Base-by-base conservation (phyloP, 2,797 vertebrate species). In the Tadarida brasiliensis region DNA sequence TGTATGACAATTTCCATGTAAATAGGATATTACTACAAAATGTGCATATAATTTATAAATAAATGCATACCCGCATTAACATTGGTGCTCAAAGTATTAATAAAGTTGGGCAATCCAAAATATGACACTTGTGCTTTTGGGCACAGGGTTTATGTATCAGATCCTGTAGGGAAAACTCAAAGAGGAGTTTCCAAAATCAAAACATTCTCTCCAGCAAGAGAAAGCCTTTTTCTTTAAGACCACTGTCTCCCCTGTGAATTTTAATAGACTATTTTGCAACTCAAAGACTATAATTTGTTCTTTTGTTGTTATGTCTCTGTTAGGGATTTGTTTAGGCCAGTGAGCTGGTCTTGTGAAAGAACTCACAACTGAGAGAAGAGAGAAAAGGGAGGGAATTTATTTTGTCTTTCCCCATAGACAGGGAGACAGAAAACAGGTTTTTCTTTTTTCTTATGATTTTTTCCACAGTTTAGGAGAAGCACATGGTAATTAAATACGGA, bases 221-320 rank as follows among this genome's bases (percentile, higher is more conserved):
- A 73, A 76, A 92, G 19, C 17, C 7, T 93, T 94, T 83, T 84
- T 59, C 65, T 80, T 84, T 70, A 76, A 90, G 26, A 68, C 16
- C 15, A 65, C 28, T 77, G 17, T 84, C 65, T 87, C 19, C 4
- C 5, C 26, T 44, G 0, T 11, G 15, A 87, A 92, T 96, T 94
- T 88, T 54, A 96, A 88, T 85, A 87, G 11, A 30, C 47, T 71
- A 51, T 33, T 95, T 94, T 67, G 30, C 44, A 90, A 84, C 39
- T 94, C 16, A 76, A 84, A 87, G 61, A 51, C 28, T 59, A 7
- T 44, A 81, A 84, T 81, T 71, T 65, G n/a, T 89, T 51, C 85
- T 73, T 70, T 51, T 90, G 51, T 54, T 35, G 14, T 68, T 89
- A 80, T 39, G 61, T 87, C 49, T 90, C 33, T 73, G 20, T 51